phyloP scores from a whole-genome alignment of 2,113 vertebrate genomes.

The Anseranas semipalmata region DNA sequence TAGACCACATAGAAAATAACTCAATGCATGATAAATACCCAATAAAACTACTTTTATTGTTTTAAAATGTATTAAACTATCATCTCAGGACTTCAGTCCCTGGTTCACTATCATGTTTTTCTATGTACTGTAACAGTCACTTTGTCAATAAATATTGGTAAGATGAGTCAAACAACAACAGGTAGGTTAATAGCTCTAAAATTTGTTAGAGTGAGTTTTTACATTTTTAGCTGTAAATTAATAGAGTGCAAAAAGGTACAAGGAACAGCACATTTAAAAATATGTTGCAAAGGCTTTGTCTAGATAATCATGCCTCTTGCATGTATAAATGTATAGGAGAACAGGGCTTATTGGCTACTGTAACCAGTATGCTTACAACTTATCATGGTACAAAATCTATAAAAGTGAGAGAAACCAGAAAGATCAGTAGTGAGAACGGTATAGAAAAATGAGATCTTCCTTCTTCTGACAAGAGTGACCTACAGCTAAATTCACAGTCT shows the following conservation, averaged over 20 bases:
- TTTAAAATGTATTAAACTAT: background rate
- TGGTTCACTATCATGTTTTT: background rate
- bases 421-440: background rate
- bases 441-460: background rate
- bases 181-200: background rate
- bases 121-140: background rate
- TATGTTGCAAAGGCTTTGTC: fast-evolving
- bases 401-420: background rate
- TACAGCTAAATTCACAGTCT: background rate
- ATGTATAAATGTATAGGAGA: background rate
- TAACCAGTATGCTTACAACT: background rate
- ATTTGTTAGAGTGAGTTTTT: background rate
- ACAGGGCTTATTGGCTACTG: background rate
- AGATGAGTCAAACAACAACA: background rate
- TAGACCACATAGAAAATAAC: background rate
- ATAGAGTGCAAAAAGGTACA: background rate
- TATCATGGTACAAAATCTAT: background rate
- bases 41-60: background rate
- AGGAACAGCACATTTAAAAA: background rate
- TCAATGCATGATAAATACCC: background rate
- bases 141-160: background rate
- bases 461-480: background rate
- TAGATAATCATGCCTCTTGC: background rate
- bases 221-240: background rate
- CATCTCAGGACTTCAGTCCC: background rate